Base-by-base conservation (phyloP, 2,113 vertebrate species). In the Centropus bengalensis region DNA sequence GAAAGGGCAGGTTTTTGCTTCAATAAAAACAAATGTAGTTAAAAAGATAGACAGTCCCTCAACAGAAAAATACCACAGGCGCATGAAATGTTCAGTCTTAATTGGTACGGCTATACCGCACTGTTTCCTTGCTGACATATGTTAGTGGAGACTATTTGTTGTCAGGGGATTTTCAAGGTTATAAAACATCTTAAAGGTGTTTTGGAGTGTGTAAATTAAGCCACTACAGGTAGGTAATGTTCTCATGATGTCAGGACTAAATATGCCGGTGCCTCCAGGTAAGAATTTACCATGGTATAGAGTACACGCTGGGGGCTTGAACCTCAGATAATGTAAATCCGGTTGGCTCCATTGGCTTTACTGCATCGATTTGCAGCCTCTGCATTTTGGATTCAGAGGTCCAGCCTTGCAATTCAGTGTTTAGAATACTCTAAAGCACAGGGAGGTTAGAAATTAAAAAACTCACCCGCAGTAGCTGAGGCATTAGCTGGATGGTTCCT, bases 21-120 rank as follows among this genome's bases (percentile, higher is more conserved):
- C 96, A 96, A 86, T 97, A 97, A 98, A 97, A 97, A 97, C 96
- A 97, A 97, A 97, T 91, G 89, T 97, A 94, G 96, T 94, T 97
- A 96, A 97, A 97, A 97, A 94, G 97, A 97, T 94, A 70, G 94
- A 94, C 94, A 97, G 96, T 96, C 96, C 96, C 97, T 98, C 98
- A 98, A 97, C 98, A 97, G 97, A 98, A 95, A 83, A 82, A 96
- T 96, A 96, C 84, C 82, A 54, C 0, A 17, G 78, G 64, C 3
- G 2, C 93, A 91, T 81, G 94, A 91, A 97, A 91, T 96, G 93
- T 82, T 97, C 87, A 51, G 67, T 66, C 96, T 95, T 97, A 97
- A 97, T 97, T 97, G 95, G 93, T 83, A 86, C 18, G 84, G 86
- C 81, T 91, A 5, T 36, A 47, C 63, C 9, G 88, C 91, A 70